These are phyloP conservation scores for Pantherophis guttatus DNA, from an alignment of 2,113 vertebrate species.

Conservation along the genomic window DNA sequence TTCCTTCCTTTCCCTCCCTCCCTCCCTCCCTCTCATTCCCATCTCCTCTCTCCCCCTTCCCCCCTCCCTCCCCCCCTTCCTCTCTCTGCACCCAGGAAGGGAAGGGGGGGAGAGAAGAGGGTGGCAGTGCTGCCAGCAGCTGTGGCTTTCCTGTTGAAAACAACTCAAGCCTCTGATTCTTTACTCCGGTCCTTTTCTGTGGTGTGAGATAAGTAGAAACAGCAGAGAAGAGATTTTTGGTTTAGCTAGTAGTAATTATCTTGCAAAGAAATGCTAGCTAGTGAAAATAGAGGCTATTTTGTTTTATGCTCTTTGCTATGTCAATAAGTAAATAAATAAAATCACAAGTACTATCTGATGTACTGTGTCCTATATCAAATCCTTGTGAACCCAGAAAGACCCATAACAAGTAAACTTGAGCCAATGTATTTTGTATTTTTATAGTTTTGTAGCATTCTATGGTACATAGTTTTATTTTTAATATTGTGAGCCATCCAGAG, in stretches of 20 bases:
- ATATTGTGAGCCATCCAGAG: background rate
- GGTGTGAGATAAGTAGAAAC: background rate
- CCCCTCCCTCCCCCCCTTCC: too few relatives aligned
- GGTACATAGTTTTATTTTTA: background rate
- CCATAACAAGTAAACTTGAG: background rate
- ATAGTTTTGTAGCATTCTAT: background rate
- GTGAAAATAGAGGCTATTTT: background rate
- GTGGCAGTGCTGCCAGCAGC: too few relatives aligned
- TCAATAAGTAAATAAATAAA: background rate
- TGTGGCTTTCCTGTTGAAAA: background rate
- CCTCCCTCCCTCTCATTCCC: too few relatives aligned
- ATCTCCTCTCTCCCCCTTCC: too few relatives aligned
- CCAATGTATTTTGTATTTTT: background rate
- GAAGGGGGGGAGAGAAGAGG: too few relatives aligned
- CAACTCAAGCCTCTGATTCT: background rate
- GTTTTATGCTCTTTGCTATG: background rate
- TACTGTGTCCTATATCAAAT: background rate
- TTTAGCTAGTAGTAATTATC: background rate
- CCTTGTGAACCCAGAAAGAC: background rate
- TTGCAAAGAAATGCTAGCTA: background rate
- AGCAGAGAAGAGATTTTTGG: background rate
- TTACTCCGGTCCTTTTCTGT: background rate
- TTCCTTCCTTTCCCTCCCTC: too few relatives aligned
- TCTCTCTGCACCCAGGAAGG: too few relatives aligned
- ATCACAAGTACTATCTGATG: background rate